Percentiles rank a stretch among this genome's conserved stretches.
These are phyloP conservation scores for Collichthys lucidus DNA, from an alignment of 2,113 vertebrate genomes.

Conservation along the genomic window DNA sequence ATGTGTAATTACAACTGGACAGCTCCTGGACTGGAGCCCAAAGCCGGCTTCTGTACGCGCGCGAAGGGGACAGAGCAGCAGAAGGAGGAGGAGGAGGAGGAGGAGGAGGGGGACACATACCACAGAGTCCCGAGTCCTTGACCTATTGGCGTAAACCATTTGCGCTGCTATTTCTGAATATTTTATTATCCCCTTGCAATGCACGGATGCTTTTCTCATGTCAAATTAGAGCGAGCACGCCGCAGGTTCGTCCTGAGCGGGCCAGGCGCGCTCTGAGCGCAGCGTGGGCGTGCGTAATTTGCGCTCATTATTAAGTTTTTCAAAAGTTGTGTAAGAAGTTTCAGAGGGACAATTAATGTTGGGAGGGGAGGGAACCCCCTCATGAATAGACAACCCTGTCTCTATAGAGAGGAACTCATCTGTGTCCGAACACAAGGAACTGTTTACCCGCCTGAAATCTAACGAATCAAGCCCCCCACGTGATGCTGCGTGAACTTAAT, in stretches of 20 bases:
- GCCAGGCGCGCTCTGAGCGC: conserved; percentile 21
- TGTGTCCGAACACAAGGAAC: conserved; percentile 25
- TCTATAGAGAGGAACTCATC: conserved; percentile 7
- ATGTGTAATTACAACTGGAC: conserved; percentile 74
- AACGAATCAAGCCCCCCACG: background rate
- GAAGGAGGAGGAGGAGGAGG: too few species aligned
- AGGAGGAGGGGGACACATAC: conserved; percentile 36
- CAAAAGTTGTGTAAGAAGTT: conserved; percentile 69
- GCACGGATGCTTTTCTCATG: conserved; percentile 40
- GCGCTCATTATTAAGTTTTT: conserved; percentile 59
- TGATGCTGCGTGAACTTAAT: background rate
- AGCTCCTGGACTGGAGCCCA: conserved; percentile 45
- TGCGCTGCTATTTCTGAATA: conserved; percentile 36
- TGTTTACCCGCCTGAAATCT: conserved; percentile 12
- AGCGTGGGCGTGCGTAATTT: conserved; percentile 67
- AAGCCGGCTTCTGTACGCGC: too few species aligned
- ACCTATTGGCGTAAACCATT: conserved; percentile 36
- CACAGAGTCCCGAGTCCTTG: conserved; percentile 19
- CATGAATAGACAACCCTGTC: conserved; percentile 72
- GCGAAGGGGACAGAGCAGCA: too few species aligned
- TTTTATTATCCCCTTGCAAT: conserved; percentile 22
- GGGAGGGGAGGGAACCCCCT: background rate
- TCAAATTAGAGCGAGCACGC: conserved; percentile 51
- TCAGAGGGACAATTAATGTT: conserved; percentile 19
- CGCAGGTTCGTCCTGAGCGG: background rate